Evolutionary conservation across 2,113 vertebrate genomes (phyloP).

Genomic region (Oenanthe oenanthe): DNA sequence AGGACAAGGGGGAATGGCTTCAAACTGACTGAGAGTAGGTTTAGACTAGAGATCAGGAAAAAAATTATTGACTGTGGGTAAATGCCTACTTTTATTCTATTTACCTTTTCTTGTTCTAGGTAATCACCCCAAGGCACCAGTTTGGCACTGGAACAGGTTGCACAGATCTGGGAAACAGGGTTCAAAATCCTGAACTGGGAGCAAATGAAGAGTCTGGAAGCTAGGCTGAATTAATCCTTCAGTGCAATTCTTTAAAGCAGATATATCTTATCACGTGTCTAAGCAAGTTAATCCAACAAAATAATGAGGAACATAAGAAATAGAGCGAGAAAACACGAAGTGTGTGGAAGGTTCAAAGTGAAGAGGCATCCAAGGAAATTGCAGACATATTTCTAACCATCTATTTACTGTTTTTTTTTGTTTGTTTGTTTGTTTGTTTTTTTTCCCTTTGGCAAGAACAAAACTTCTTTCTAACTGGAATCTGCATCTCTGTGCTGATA

Average conservation of each 20-base stretch:
- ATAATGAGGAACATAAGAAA: neutral
- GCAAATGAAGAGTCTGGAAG: neutral
- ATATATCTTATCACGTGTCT: neutral
- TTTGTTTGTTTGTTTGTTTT: neutral
- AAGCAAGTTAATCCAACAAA: neutral
- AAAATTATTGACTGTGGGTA: neutral
- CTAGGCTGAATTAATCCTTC: neutral
- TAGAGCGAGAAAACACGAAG: neutral
- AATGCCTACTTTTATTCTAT: neutral
- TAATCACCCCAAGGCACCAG: neutral
- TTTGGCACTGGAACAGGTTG: too few relatives aligned
- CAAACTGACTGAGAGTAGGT: neutral
- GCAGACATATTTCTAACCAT: neutral
- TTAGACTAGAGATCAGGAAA: neutral
- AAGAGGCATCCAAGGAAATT: neutral
- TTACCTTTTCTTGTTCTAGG: neutral
- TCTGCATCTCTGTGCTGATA: neutral
- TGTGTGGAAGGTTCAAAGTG: neutral
- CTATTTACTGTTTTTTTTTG: neutral
- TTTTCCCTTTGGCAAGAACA: rapidly evolving
- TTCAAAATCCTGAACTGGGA: neutral
- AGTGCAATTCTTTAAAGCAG: neutral
- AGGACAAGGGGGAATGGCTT: neutral
- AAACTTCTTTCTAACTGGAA: neutral
- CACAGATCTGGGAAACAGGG: neutral